Conservation (phyloP, 1,140 invertebrate genomes). For the Elymnias hypermnestra region DNA sequence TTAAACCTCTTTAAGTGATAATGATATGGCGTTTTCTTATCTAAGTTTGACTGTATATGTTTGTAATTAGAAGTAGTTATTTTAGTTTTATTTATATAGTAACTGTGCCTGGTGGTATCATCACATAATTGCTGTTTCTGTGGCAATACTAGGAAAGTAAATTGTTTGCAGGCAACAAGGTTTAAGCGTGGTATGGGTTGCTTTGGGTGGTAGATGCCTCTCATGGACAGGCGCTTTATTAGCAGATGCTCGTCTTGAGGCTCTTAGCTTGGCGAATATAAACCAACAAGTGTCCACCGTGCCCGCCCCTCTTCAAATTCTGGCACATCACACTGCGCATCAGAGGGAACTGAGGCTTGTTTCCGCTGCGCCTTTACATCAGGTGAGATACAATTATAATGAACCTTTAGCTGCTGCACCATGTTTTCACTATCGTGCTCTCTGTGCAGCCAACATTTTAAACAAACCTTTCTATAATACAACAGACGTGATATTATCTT, state of each 20-base stretch:
- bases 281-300: conserved; percentile 31
- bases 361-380: conserved; percentile 49
- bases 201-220: conserved; percentile 63
- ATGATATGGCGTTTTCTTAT: too few species aligned
- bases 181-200: conserved; percentile 69
- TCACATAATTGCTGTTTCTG: too few species aligned
- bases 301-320: conserved; percentile 40
- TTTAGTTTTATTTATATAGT: too few species aligned
- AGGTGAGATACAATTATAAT: conserved; percentile 27
- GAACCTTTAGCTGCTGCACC: too few species aligned
- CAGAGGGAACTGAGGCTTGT: conserved; percentile 59
- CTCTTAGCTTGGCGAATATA: conserved; percentile 36
- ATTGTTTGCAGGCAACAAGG: conserved; percentile 76
- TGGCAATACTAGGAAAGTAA: too few species aligned
- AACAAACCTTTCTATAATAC: too few species aligned
- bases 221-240: conserved; percentile 74
- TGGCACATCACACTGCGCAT: conserved; percentile 48
- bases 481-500: neutral
- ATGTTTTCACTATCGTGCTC: too few species aligned
- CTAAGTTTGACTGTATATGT: too few species aligned
- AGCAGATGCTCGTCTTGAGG: conserved; percentile 78
- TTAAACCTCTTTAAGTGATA: too few species aligned
- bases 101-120: too few species aligned
- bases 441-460: too few species aligned
- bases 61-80: too few species aligned